A percentile compares a stretch with the other conserved stretches of the same genome.
Evolutionary conservation across 2,797 vertebrate species (phyloP).

Genomic region (Acomys russatus): DNA sequence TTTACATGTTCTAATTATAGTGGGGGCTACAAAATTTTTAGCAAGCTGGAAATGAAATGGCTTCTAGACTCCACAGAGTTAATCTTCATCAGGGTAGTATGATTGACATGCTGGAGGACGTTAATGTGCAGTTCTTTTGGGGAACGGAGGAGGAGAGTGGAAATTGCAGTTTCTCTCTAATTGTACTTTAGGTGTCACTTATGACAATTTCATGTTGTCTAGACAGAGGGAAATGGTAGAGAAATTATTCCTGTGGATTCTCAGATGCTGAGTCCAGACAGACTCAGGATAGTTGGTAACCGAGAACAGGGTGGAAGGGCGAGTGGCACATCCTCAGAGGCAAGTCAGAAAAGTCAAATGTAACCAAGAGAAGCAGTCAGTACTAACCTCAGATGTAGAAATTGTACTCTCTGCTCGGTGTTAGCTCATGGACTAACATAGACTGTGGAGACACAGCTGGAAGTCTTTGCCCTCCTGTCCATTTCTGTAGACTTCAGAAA

Average conservation of each 20-base stretch:
- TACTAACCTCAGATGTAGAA: constrained; percentile 43
- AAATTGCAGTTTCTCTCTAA: constrained; percentile 89
- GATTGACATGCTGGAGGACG: constrained; percentile 88
- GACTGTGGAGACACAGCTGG: constrained; percentile 55
- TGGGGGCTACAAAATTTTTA: constrained; percentile 70
- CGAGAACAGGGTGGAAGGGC: constrained; percentile 55
- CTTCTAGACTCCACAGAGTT: constrained; percentile 82
- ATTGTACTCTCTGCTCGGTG: constrained; percentile 41
- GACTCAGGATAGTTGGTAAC: constrained; percentile 78
- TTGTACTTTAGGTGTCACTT: constrained; percentile 89
- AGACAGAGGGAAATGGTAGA: constrained; percentile 86
- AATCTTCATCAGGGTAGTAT: constrained; percentile 81
- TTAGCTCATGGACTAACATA: constrained; percentile 48
- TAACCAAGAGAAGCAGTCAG: constrained; percentile 66
- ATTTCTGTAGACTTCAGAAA: constrained; percentile 74
- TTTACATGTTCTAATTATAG: constrained; percentile 82
- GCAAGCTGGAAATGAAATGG: constrained; percentile 79
- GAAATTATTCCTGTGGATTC: constrained; percentile 83
- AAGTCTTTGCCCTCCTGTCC: constrained; percentile 61
- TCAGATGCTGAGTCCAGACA: constrained; percentile 82
- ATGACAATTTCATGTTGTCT: constrained; percentile 90
- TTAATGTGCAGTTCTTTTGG: constrained; percentile 82
- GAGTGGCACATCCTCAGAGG: constrained; percentile 52
- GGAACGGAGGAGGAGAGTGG: constrained; percentile 85
- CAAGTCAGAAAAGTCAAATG: constrained; percentile 56